phyloP scores from a whole-genome alignment of 1,140 invertebrate species.

The Lepidurus apus region DNA sequence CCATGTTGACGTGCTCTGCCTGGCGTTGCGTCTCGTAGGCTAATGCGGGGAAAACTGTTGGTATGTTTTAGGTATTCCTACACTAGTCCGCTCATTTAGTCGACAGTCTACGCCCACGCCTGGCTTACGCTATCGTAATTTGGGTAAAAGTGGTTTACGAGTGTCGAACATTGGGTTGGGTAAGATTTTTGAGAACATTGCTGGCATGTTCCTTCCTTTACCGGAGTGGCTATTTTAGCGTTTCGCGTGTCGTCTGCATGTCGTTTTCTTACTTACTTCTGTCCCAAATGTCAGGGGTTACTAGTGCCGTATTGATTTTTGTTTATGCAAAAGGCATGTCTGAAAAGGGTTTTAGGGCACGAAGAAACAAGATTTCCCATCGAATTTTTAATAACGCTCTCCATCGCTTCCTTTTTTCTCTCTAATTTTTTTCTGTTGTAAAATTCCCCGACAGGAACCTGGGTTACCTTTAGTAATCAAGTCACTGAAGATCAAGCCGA shows the following conservation, averaged over 20 bases:
- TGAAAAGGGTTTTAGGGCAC: not conserved
- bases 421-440: conserved; percentile 33
- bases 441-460: conserved; percentile 60
- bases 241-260: not conserved
- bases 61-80: conserved; percentile 39
- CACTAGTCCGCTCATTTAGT: conserved; percentile 41
- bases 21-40: conserved; percentile 40
- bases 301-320: conserved; percentile 1
- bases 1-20: conserved; percentile 45
- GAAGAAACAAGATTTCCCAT: not conserved
- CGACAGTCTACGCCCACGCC: conserved; percentile 58
- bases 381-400: not conserved
- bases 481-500: conserved; percentile 79
- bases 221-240: not conserved
- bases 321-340: not conserved
- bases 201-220: not conserved
- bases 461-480: conserved; percentile 75
- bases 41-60: conserved; percentile 33
- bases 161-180: conserved; percentile 85
- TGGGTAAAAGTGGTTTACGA: conserved; percentile 85
- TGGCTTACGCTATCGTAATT: conserved; percentile 78
- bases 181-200: conserved; percentile 45
- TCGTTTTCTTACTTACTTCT: not conserved
- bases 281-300: not conserved
- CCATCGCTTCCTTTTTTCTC: not conserved